phyloP scores from a whole-genome alignment of 2,797 vertebrate genomes.

The Thalassophryne amazonica region DNA sequence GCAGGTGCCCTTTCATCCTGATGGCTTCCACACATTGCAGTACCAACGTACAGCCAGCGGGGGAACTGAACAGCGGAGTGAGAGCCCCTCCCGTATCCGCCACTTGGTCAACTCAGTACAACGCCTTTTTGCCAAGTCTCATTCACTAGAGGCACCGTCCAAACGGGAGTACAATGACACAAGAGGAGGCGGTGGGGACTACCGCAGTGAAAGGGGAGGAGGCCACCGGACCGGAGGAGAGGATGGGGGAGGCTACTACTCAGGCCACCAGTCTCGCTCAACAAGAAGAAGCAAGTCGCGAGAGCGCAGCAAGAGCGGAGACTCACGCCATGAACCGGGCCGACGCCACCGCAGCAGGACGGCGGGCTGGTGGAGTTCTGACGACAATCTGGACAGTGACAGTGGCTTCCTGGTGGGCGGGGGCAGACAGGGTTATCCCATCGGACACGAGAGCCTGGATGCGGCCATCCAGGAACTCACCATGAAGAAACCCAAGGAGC shows the following conservation, averaged over 20 bases:
- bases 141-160: constrained; percentile 93
- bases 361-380: constrained; percentile 98
- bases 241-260: constrained; percentile 82
- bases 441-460: constrained; percentile 87
- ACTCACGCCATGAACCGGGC: constrained; percentile 74
- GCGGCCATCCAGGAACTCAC: constrained; percentile 96
- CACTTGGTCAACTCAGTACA: constrained; percentile 98
- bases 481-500: constrained; percentile 88
- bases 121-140: constrained; percentile 98
- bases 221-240: constrained; percentile 76
- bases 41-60: constrained; percentile 87
- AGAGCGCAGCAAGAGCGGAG: constrained; percentile 82
- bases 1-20: constrained; percentile 94
- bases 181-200: constrained; percentile 79
- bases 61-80: constrained; percentile 87
- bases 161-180: constrained; percentile 93
- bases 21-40: constrained; percentile 97
- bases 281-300: constrained; percentile 78
- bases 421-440: constrained; percentile 71
- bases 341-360: constrained; percentile 81
- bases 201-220: constrained; percentile 76
- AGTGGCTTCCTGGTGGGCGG: constrained; percentile 90
- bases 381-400: constrained; percentile 98
- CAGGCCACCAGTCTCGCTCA: constrained; percentile 85
- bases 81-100: constrained; percentile 96